Evolutionary conservation across 2,888 invertebrate species (phyloP), one percentile per base, ranked within the genome.

Genomic region (Mesoligia furuncula): DNA sequence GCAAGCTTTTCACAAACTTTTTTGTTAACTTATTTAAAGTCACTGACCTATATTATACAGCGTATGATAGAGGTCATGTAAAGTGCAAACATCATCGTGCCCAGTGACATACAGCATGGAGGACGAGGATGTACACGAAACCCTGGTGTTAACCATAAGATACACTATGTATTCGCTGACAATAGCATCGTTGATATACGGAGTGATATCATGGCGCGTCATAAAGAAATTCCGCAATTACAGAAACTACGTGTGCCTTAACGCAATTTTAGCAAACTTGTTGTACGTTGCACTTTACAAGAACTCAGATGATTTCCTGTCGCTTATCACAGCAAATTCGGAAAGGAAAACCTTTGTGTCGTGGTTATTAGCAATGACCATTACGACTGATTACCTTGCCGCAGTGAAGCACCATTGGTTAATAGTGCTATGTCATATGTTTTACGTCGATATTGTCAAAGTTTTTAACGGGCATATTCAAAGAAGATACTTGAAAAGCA

Each of bases 291-390:
- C 8, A 1, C 0, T 39, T 1, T 24, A 59, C 13, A 11, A 5
- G n/a, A 59, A 59, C 36, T 20, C 20, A 2, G 11, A 11, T 20
- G 27, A 17, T 42, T 27, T n/a, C 20, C 3, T 17, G 7, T 2
- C 0, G 4, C 8, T 8, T 1, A 7, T 27, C 1, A 7, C 15
- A 59, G 11, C 5, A 54, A 54, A n/a, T 4, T 11, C 1, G 0
- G 11, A 20, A 20, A 45, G 27, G 13, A 13, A 20, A 5, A 15
- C 57, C 5, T 6, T 0, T 57, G 1, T n/a, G 59, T 6, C 6
- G 15, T 59, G 27, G 27, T 27, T 15, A 15, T 59, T 59, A 2
- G 15, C 59, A 27, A 15, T 7, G 7, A 7, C 15, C 1, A 6
- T 59, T 27, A 13, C 6, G 6, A 27, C 27, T 59, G 57, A 59